phyloP scores from a whole-genome alignment of 1,140 invertebrate genomes.

The Drosophila oshimai region DNA sequence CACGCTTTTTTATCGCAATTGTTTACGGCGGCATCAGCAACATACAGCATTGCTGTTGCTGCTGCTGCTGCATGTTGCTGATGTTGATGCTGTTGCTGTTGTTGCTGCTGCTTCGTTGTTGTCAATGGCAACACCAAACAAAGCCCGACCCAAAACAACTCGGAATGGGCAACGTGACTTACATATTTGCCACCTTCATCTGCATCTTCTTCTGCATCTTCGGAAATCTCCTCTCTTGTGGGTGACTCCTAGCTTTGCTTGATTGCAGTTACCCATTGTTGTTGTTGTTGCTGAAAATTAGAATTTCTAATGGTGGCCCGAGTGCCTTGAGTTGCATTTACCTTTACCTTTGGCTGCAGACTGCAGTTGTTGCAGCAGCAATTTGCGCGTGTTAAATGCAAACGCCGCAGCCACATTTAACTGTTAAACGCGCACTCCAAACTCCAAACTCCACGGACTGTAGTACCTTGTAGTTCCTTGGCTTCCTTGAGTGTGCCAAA shows the following conservation, averaged over 20 bases:
- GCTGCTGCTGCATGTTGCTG: constrained; percentile 15
- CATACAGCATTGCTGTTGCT: constrained; percentile 43
- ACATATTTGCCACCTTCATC: constrained; percentile 79
- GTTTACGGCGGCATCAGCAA: constrained; percentile 78
- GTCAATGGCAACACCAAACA: constrained; percentile 78
- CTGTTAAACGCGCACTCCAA: constrained; percentile 56
- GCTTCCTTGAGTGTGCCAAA: constrained; percentile 64
- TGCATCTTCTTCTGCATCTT: constrained; percentile 28
- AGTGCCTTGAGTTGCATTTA: constrained; percentile 46
- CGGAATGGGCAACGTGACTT: constrained; percentile 70
- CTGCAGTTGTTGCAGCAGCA: constrained; percentile 61
- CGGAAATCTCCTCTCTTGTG: constrained; percentile 33
- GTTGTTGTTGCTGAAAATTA: constrained; percentile 55
- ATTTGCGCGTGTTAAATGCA: constrained; percentile 79
- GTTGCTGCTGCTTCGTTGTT: constrained; percentile 37
- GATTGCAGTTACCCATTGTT: constrained; percentile 53
- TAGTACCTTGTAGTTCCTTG: constrained; percentile 8
- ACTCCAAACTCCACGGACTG: background rate
- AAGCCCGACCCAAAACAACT: constrained; percentile 49
- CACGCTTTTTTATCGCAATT: constrained; percentile 81
- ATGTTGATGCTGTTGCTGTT: constrained; percentile 2
- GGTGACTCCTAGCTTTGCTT: constrained; percentile 51
- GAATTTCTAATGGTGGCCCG: constrained; percentile 75
- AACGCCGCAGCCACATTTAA: constrained; percentile 73
- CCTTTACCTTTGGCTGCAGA: background rate